Conservation (phyloP, 2,888 invertebrate species). For the Vesta saturnalis region DNA sequence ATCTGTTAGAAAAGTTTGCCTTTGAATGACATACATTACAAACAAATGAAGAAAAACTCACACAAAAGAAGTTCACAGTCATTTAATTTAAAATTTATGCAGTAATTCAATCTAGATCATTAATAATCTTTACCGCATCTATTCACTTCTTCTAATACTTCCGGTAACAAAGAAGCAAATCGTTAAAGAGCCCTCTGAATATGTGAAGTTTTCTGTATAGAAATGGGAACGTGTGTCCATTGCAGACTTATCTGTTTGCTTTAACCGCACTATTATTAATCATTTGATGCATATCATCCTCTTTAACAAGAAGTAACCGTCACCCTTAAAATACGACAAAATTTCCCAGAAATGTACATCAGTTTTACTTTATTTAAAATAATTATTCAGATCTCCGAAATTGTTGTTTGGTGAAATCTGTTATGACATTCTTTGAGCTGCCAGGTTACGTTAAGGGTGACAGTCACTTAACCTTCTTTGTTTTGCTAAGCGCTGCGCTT, state of each 20-base stretch:
- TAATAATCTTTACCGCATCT: conserved; percentile 56
- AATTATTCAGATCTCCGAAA: neutral
- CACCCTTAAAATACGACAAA: conserved; percentile 27
- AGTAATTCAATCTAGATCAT: conserved; percentile 59
- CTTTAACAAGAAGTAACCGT: conserved; percentile 60
- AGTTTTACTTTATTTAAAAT: conserved; percentile 16
- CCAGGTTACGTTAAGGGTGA: conserved; percentile 31
- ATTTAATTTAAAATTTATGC: conserved; percentile 53
- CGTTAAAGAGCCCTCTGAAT: conserved; percentile 52
- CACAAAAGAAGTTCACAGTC: conserved; percentile 36
- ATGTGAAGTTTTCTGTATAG: conserved; percentile 48
- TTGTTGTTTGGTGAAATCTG: conserved; percentile 19
- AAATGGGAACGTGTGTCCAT: conserved; percentile 55
- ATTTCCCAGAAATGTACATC: conserved; percentile 46
- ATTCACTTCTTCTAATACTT: conserved; percentile 53
- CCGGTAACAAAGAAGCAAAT: conserved; percentile 56
- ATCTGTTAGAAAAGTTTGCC: conserved; percentile 17
- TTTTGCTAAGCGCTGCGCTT: conserved; percentile 52
- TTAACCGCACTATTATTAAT: conserved; percentile 61
- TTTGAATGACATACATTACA: conserved; percentile 22
- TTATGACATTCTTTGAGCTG: conserved; percentile 29
- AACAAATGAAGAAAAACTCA: conserved; percentile 20
- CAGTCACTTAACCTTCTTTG: conserved; percentile 55
- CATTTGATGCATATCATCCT: conserved; percentile 63
- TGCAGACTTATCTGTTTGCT: conserved; percentile 59